Conservation (phyloP, 2,113 vertebrate genomes). For the Scalopus aquaticus region DNA sequence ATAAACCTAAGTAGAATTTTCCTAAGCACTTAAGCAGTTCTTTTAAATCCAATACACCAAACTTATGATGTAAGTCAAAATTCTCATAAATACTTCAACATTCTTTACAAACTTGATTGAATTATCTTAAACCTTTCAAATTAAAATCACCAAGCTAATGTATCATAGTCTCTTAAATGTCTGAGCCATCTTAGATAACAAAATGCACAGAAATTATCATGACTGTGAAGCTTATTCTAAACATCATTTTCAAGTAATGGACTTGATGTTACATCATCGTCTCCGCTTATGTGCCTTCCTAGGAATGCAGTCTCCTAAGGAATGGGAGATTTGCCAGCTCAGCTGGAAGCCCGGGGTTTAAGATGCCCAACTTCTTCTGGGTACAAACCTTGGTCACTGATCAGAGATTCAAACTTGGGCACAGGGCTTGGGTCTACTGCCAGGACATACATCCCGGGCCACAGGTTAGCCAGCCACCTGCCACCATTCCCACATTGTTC, state of each 20-base stretch:
- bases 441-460: rapidly evolving
- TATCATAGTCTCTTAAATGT: neutral
- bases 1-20: neutral
- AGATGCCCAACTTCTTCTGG: neutral
- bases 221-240: neutral
- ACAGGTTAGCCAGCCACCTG: no score
- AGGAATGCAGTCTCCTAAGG: neutral
- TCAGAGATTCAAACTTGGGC: neutral
- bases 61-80: neutral
- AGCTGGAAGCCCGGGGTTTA: neutral
- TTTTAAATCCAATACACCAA: neutral
- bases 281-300: neutral
- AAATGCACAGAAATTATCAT: neutral
- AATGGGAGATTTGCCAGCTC: neutral
- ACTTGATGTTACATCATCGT: neutral
- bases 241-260: neutral
- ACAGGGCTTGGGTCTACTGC: neutral
- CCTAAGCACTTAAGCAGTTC: neutral
- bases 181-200: neutral
- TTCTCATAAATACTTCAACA: neutral
- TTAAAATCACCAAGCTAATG: neutral
- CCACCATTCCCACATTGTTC: neutral
- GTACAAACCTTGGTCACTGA: neutral
- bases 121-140: slow-evolving; percentile 1
- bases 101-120: neutral